Conservation (phyloP, 2,797 vertebrate genomes). For the Girardinus metallicus region DNA sequence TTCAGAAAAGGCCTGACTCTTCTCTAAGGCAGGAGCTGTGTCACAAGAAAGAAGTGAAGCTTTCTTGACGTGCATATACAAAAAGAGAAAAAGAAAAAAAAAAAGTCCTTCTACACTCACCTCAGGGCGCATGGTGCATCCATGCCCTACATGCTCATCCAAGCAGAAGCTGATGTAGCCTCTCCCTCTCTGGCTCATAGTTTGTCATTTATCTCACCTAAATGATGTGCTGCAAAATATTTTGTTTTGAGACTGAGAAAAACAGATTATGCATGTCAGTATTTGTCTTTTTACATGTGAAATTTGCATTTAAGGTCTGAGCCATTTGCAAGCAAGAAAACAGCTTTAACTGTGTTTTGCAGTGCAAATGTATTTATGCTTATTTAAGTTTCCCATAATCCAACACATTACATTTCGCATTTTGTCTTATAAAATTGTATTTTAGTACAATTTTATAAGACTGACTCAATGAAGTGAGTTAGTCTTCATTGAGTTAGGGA, state of each 20-base stretch:
- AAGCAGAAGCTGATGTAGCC: conserved; percentile 76
- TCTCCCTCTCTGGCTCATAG: conserved; percentile 66
- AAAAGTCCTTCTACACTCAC: conserved; percentile 64
- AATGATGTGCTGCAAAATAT: conserved; percentile 54
- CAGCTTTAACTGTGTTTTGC: neutral
- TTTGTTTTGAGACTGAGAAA: conserved; percentile 23
- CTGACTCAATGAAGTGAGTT: neutral
- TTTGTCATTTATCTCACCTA: conserved; percentile 72
- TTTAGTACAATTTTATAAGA: neutral
- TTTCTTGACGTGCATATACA: neutral
- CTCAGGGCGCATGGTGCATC: conserved; percentile 78
- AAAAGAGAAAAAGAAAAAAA: neutral
- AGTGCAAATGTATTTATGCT: neutral
- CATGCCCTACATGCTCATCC: conserved; percentile 83
- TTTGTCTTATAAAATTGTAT: too few species aligned
- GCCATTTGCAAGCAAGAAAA: neutral
- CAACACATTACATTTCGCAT: neutral
- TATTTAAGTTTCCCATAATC: neutral
- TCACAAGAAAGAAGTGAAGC: conserved; percentile 12
- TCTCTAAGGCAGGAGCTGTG: conserved; percentile 21
- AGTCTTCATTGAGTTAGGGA: too few species aligned
- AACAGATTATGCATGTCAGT: conserved; percentile 25
- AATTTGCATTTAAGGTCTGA: conserved; percentile 24
- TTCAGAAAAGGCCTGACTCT: conserved; percentile 48
- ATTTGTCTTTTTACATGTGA: conserved; percentile 26